Percentiles rank a stretch among this genome's conserved stretches.
These are phyloP conservation scores for Sabatieria punctata DNA, from an alignment of 2,888 invertebrate genomes.

Conservation along the genomic window DNA sequence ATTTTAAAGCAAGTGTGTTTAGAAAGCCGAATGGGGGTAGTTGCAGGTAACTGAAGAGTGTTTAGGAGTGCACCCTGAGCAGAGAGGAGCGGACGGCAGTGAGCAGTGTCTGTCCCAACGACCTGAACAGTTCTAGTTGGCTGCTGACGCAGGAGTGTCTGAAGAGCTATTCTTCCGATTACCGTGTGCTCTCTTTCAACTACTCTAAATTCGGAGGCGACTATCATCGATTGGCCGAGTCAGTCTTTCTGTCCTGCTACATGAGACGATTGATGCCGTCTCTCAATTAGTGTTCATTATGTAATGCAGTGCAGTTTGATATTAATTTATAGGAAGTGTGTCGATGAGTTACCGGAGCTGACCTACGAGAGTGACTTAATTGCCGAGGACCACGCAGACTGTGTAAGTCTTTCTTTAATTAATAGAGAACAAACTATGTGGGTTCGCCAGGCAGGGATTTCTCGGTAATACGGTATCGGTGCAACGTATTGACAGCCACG, in stretches of 20 bases:
- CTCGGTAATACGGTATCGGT: too few species aligned
- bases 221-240: conserved; percentile 64
- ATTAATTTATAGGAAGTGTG: conserved; percentile 9
- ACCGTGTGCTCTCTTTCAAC: conserved; percentile 77
- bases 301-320: conserved; percentile 3
- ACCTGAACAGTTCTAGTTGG: not conserved
- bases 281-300: not conserved
- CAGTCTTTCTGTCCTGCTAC: too few species aligned
- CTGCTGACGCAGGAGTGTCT: conserved; percentile 51
- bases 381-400: conserved; percentile 60
- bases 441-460: not conserved
- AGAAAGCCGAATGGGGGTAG: too few species aligned
- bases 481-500: too few species aligned
- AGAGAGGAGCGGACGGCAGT: conserved; percentile 1
- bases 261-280: conserved; percentile 40
- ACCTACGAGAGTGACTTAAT: conserved; percentile 67
- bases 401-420: conserved; percentile 36
- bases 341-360: conserved; percentile 55
- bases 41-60: too few species aligned
- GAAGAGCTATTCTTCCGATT: conserved; percentile 62
- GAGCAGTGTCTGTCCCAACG: not conserved
- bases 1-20: too few species aligned
- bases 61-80: too few species aligned
- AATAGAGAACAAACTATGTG: not conserved
- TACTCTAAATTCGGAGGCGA: conserved; percentile 70